Conservation (phyloP, 1,140 invertebrate genomes). For the Temnothorax longispinosus region DNA sequence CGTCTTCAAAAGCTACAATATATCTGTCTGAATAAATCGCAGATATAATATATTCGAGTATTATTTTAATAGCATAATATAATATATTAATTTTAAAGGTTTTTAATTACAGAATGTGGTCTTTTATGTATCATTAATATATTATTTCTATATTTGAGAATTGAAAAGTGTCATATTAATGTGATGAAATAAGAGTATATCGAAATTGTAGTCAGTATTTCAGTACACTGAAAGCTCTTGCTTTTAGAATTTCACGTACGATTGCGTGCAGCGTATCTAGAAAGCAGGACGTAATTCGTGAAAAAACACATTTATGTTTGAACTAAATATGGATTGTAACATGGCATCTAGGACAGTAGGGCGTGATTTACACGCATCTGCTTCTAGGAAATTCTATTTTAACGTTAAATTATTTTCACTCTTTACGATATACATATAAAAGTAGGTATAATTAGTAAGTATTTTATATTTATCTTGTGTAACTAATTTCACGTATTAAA, state of each 20-base stretch:
- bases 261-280: constrained; percentile 51
- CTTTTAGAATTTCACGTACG: constrained; percentile 4
- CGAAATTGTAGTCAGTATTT: not conserved
- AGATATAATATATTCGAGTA: not conserved
- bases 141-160: not conserved
- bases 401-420: constrained; percentile 5
- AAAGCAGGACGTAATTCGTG: constrained; percentile 18
- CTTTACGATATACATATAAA: not conserved
- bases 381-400: constrained; percentile 18
- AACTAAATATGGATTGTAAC: constrained; percentile 44
- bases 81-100: constrained; percentile 7
- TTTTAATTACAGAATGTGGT: constrained; percentile 16
- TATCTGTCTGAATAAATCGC: not conserved
- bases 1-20: not conserved
- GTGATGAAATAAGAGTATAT: constrained; percentile 9
- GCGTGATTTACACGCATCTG: constrained; percentile 2
- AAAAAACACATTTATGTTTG: constrained; percentile 51
- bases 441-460: not conserved
- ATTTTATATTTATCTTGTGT: not conserved
- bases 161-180: not conserved
- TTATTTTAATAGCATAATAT: no score
- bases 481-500: not conserved
- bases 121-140: not conserved
- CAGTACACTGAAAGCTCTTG: constrained; percentile 20
- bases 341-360: constrained; percentile 36